Evolutionary conservation across 2,113 vertebrate species (phyloP).

Genomic region (Nothoprocta perdicaria): DNA sequence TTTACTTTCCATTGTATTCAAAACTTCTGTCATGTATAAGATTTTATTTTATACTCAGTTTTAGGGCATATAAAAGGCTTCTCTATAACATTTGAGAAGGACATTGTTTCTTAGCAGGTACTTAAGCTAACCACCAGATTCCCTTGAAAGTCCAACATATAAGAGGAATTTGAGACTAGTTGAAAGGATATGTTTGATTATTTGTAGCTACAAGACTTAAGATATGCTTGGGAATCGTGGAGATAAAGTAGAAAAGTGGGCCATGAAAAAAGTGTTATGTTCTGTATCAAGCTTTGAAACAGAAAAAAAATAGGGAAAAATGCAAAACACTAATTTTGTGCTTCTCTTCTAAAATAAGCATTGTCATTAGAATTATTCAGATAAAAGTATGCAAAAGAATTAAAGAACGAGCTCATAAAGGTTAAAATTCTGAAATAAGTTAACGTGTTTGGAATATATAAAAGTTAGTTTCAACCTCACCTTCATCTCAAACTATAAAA

Average conservation of each 20-base stretch:
- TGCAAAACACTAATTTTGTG: background rate
- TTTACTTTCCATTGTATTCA: background rate
- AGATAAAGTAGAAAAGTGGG: background rate
- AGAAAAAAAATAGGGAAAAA: background rate
- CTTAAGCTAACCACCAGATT: background rate
- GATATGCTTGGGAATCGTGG: background rate
- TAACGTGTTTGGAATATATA: background rate
- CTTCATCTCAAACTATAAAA: background rate
- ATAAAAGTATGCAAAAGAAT: background rate
- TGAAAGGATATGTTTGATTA: background rate
- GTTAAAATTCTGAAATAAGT: background rate
- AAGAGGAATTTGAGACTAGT: background rate
- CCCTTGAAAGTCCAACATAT: background rate
- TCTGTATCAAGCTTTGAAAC: background rate
- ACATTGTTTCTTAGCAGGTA: background rate
- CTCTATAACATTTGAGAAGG: background rate
- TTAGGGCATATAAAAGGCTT: background rate
- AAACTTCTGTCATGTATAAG: background rate
- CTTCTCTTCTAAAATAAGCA: background rate
- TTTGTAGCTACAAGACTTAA: background rate
- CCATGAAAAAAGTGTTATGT: background rate
- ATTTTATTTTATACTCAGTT: background rate
- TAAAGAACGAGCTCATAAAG: background rate
- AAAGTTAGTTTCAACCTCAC: background rate
- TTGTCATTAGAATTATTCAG: background rate